Evolutionary conservation across 2,888 invertebrate species (phyloP).

Genomic region (Drosophila robusta): DNA sequence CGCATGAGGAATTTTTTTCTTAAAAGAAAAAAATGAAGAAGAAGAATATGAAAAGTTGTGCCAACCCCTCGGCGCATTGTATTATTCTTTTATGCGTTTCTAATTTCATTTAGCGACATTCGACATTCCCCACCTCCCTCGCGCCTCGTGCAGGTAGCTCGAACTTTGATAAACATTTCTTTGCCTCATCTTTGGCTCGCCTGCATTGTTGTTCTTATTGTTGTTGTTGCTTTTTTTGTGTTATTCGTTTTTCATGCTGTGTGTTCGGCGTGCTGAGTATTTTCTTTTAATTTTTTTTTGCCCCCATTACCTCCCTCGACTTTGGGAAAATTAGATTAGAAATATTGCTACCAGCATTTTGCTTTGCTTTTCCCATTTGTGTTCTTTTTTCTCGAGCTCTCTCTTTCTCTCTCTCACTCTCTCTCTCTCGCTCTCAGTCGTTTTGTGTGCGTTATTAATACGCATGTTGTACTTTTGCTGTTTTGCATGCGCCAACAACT

Average conservation of each 20-base stretch:
- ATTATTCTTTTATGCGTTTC: conserved; percentile 80
- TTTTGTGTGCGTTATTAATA: conserved; percentile 66
- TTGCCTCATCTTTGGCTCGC: conserved; percentile 45
- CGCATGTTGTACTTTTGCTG: conserved; percentile 55
- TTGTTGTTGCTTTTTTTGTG: conserved; percentile 50
- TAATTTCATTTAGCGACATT: conserved; percentile 82
- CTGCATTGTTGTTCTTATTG: conserved; percentile 76
- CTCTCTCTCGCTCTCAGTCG: conserved; percentile 22
- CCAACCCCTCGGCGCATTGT: conserved; percentile 66
- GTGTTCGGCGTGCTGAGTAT: conserved; percentile 52
- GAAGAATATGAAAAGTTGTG: conserved; percentile 19
- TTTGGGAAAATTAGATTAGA: conserved; percentile 81
- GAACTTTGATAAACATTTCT: conserved; percentile 75
- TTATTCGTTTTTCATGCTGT: conserved; percentile 42
- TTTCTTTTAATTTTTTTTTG: conserved; percentile 70
- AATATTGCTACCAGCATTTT: conserved; percentile 81
- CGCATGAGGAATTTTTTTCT: conserved; percentile 32
- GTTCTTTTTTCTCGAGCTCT: conserved; percentile 27
- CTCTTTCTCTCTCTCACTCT: conserved; percentile 18
- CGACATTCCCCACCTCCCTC: conserved; percentile 42
- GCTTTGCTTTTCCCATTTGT: conserved; percentile 59
- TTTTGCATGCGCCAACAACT: conserved; percentile 50
- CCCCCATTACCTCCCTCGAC: conserved; percentile 47
- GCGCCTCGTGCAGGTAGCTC: conserved; percentile 37
- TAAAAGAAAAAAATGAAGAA: not conserved